Evolutionary conservation across 2,113 vertebrate species (phyloP), one percentile per base, ranked within the genome.

Genomic region (Anthoscopus minutus): DNA sequence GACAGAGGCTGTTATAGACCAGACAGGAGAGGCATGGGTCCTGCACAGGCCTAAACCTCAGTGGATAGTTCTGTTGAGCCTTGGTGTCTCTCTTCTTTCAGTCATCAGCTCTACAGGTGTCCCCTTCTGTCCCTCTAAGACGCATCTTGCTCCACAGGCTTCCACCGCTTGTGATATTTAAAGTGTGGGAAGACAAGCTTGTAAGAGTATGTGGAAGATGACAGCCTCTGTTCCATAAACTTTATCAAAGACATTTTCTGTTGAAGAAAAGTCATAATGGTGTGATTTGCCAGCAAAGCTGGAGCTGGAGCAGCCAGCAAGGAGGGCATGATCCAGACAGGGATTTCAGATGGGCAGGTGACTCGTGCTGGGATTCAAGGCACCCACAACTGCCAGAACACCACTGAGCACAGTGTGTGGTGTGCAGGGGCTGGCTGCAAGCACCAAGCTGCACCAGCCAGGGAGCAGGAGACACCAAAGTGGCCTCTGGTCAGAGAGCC

Each of bases 361-460:
- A 12, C 23, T 60, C 0, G 0, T 66, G 31, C 28, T 50, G 64
- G 51, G 47, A 56, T 14, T 67, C 40, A 38, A 44, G 40, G 33
- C 27, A 54, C 9, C 51, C 38, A 33, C 0, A 0, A 13, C 19
- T 25, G 37, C 16, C 38, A 76, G 48, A 37, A 53, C 30, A 13
- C 7, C 27, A 15, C 1, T 22, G 35, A 71, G 57, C 53, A 7
- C 23, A 53, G 23, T 20, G 9, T 70, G 38, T 12, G 12, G 31
- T 24, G 35, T 10, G 13, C 19, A 9, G 2, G 4, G 5, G 19
- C 11, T 25, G 16, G 22, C 64, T 71, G 40, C 20, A 30, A 71
- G 31, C 45, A 48, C 45, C 50, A 76, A 37, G 31, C 31, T 54
- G 57, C 45, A 54, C 27, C 13, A 20, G 27, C 30, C 64, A 44